These are phyloP conservation scores for Strigamia crassipes DNA, from an alignment of 2,888 invertebrate genomes.

Conservation along the genomic window DNA sequence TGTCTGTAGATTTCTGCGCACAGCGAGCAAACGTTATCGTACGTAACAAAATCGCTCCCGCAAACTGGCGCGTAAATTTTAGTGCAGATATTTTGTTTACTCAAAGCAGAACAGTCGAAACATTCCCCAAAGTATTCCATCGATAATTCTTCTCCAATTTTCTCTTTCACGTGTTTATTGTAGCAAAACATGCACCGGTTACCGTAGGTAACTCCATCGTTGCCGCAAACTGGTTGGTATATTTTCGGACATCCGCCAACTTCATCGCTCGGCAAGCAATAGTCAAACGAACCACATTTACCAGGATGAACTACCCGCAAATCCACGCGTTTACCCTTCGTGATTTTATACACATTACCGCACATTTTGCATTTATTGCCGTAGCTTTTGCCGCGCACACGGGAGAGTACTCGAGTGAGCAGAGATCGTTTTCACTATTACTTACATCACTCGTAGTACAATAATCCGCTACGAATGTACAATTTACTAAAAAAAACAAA, in stretches of 20 bases:
- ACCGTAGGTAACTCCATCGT: not conserved
- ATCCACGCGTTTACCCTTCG: not conserved
- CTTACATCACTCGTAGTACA: not conserved
- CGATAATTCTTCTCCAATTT: not conserved
- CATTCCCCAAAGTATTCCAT: not conserved
- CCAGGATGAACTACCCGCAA: not conserved
- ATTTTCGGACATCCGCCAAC: not conserved
- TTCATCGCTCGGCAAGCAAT: not conserved
- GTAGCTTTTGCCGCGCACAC: constrained; percentile 25
- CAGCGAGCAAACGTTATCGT: not conserved
- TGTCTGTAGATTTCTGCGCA: not conserved
- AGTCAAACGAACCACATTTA: not conserved
- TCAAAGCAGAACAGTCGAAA: not conserved
- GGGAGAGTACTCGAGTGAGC: not conserved
- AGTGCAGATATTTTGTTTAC: not conserved
- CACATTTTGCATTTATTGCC: constrained; percentile 20
- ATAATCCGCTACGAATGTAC: no score
- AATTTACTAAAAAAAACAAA: no score
- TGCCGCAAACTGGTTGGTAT: not conserved
- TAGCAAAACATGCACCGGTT: constrained; percentile 2
- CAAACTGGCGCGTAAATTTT: not conserved
- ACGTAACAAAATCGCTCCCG: not conserved
- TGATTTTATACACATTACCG: no score
- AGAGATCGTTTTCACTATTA: not conserved
- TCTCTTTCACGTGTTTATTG: not conserved